A percentile compares a stretch with the other conserved stretches of the same genome.
These are phyloP conservation scores for Zygaena filipendulae DNA, from an alignment of 2,888 invertebrate genomes.

Conservation along the genomic window DNA sequence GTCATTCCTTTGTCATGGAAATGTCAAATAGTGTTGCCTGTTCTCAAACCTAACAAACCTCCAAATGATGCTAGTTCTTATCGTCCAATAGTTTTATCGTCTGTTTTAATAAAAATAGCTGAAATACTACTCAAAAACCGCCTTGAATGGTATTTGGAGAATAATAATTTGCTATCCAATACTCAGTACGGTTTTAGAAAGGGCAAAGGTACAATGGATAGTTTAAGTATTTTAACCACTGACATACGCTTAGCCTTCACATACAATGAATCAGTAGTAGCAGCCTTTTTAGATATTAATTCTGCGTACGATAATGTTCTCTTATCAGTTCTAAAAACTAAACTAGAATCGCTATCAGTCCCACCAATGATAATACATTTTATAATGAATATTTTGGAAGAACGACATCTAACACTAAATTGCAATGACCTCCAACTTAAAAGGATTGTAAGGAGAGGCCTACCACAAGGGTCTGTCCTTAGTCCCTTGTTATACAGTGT, in stretches of 20 bases:
- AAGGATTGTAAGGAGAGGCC: too few species aligned
- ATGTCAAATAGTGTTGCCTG: constrained; percentile 2
- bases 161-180: not conserved
- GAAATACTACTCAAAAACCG: constrained; percentile 2
- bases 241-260: not conserved
- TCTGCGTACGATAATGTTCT: constrained; percentile 16
- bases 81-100: constrained; percentile 5
- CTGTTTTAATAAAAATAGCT: constrained; percentile 3
- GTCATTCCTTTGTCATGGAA: constrained; percentile 7
- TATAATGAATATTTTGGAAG: constrained; percentile 5
- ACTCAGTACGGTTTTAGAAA: not conserved
- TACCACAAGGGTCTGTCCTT: too few species aligned
- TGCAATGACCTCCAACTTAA: not conserved
- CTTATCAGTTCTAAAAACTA: constrained; percentile 16
- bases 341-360: constrained; percentile 11
- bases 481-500: constrained; percentile 13
- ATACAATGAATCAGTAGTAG: not conserved
- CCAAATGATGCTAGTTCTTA: constrained; percentile 1
- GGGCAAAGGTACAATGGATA: not conserved
- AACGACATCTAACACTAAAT: too few species aligned
- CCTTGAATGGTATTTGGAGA: not conserved
- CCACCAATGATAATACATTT: constrained; percentile 12
- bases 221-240: constrained; percentile 1
- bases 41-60: constrained; percentile 5
- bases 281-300: constrained; percentile 14